Conservation (phyloP, 2,113 vertebrate species). For the Rallus limicola region DNA sequence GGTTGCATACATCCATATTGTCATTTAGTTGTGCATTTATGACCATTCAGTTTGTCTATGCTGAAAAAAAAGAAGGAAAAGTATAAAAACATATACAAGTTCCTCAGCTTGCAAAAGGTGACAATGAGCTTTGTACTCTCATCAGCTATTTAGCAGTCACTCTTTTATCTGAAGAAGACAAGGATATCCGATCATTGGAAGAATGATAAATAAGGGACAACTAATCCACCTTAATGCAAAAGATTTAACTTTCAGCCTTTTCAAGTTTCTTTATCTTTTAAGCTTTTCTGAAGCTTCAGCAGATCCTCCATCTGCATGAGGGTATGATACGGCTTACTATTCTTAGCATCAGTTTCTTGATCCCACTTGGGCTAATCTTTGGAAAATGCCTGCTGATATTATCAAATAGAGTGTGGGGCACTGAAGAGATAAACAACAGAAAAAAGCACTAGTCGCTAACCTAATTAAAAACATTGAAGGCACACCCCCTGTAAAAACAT, state of each 20-base stretch:
- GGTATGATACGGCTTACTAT: background rate
- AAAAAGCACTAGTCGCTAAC: background rate
- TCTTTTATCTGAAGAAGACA: background rate
- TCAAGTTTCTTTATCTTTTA: constrained; percentile 5
- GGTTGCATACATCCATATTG: background rate
- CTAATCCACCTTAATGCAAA: background rate
- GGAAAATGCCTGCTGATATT: background rate
- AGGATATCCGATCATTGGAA: background rate
- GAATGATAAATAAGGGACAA: background rate
- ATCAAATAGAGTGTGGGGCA: background rate
- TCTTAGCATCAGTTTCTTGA: background rate
- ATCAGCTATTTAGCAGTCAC: background rate
- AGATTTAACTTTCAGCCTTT: background rate
- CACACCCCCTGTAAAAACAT: background rate
- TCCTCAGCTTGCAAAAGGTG: background rate
- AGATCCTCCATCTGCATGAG: background rate
- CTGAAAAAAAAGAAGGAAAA: background rate
- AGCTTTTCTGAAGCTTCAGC: background rate
- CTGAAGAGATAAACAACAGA: background rate
- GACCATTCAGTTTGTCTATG: background rate
- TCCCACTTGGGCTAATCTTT: background rate
- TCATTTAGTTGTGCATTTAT: background rate
- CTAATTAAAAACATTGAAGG: background rate
- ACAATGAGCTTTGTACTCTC: background rate
- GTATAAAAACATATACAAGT: background rate